phyloP scores from a whole-genome alignment of 2,113 vertebrate genomes.

The Scomber colias region DNA sequence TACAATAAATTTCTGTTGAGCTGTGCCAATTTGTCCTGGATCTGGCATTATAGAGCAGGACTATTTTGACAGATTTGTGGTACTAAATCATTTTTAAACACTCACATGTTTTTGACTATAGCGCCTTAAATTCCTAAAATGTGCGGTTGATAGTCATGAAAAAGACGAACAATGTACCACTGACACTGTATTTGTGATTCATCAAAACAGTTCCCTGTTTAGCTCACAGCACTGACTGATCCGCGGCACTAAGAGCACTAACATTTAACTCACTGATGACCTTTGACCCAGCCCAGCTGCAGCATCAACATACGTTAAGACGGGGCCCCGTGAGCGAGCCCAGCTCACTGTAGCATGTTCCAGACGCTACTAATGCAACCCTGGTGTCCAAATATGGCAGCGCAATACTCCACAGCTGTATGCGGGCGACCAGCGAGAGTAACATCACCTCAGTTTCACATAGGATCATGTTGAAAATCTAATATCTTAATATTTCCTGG shows the following conservation, averaged over 20 bases:
- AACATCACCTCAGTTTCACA: constrained; percentile 44
- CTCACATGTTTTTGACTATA: no score
- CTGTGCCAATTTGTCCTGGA: no score
- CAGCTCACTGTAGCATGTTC: constrained; percentile 32
- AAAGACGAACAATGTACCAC: not conserved
- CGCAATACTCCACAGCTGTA: constrained; percentile 35
- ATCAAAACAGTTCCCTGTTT: not conserved
- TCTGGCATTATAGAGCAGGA: no score
- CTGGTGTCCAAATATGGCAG: constrained; percentile 47
- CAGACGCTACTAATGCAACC: constrained; percentile 44
- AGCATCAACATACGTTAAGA: constrained; percentile 45
- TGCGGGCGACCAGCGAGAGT: not conserved
- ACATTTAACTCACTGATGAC: constrained; percentile 35
- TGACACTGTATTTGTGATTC: constrained; percentile 34
- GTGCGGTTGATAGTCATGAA: not conserved
- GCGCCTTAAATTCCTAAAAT: not conserved
- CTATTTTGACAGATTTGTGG: no score
- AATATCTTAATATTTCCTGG: constrained; percentile 30
- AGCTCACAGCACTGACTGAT: not conserved
- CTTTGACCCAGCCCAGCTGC: constrained; percentile 56
- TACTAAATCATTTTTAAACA: no score
- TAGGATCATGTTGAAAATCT: not conserved
- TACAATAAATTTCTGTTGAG: no score
- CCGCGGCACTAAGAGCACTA: not conserved
- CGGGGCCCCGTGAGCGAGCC: constrained; percentile 33